These are phyloP conservation scores for Aplysia californica DNA, from an alignment of 1,140 invertebrate species.

Conservation along the genomic window DNA sequence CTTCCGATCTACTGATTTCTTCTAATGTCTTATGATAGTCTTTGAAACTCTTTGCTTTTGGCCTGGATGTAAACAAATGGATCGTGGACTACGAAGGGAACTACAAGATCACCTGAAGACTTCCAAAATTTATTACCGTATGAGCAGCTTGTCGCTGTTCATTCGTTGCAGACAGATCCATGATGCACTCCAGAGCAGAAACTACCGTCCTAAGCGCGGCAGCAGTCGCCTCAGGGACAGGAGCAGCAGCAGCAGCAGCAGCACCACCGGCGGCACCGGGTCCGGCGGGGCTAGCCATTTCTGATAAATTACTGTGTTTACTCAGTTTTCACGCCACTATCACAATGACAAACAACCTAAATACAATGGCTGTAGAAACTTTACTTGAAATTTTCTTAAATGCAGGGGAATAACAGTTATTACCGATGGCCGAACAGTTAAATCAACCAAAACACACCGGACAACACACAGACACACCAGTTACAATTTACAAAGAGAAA, in stretches of 20 bases:
- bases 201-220: not conserved
- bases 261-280: not conserved
- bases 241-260: not conserved
- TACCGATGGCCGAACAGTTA: too few species aligned
- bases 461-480: too few species aligned
- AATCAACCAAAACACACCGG: too few species aligned
- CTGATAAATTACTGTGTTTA: not conserved
- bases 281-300: not conserved
- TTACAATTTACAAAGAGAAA: too few species aligned
- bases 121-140: slow-evolving; percentile 4
- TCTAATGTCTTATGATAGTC: not conserved
- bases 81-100: too few species aligned
- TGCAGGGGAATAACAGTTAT: too few species aligned
- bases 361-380: too few species aligned
- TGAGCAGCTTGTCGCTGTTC: slow-evolving; percentile 16
- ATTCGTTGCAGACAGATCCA: slow-evolving; percentile 17
- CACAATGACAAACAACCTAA: too few species aligned
- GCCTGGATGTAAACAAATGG: not conserved
- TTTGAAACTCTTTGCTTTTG: not conserved
- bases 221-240: not conserved
- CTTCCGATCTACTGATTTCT: not conserved
- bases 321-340: not conserved
- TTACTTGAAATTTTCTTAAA: too few species aligned
- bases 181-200: slow-evolving; percentile 1
- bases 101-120: not conserved